Percentiles rank a stretch among this genome's conserved stretches.
These are phyloP conservation scores for Calliopum simillimum DNA, from an alignment of 2,888 invertebrate species.

Conservation along the genomic window DNA sequence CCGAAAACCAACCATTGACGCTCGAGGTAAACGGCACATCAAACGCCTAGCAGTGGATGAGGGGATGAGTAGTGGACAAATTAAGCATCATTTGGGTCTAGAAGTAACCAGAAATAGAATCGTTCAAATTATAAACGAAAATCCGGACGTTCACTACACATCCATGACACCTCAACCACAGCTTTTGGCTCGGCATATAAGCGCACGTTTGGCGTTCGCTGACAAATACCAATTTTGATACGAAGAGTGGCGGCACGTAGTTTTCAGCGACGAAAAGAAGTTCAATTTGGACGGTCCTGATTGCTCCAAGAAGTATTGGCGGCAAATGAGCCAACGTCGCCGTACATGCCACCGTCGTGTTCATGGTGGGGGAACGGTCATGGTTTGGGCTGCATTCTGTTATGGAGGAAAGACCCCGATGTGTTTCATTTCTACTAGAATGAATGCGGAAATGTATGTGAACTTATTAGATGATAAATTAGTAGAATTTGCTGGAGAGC, in stretches of 20 bases:
- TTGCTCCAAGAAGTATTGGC: constrained; percentile 6
- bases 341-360: constrained; percentile 22
- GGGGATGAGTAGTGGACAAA: too few species aligned
- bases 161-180: constrained; percentile 1
- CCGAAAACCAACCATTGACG: too few species aligned
- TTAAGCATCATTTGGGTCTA: too few species aligned
- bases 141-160: not conserved
- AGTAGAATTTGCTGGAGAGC: not conserved
- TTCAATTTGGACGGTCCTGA: constrained; percentile 28
- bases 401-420: not conserved
- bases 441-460: not conserved
- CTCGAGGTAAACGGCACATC: too few species aligned
- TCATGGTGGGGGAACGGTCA: not conserved
- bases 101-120: too few species aligned
- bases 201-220: constrained; percentile 19
- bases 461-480: not conserved
- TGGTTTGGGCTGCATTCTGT: constrained; percentile 1
- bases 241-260: constrained; percentile 11
- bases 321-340: not conserved
- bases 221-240: constrained; percentile 19
- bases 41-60: too few species aligned
- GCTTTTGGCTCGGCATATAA: constrained; percentile 1
- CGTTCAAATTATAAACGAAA: too few species aligned
- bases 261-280: too few species aligned
- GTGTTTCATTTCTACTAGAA: not conserved